phyloP scores from a whole-genome alignment of 1,140 invertebrate genomes.

The Parapsyche elsis region DNA sequence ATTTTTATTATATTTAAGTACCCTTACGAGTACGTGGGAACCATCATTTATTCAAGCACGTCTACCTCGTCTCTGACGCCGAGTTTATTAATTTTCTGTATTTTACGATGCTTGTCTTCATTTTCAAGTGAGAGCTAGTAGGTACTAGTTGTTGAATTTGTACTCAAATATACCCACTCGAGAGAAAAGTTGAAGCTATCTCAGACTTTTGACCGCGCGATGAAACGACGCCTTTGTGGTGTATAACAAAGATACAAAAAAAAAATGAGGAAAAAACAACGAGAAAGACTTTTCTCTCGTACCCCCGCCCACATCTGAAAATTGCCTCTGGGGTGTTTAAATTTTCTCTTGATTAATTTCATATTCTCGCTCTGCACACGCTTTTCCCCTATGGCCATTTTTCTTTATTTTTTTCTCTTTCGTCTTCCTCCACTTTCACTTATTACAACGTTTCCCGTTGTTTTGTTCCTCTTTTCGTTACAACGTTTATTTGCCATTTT shows the following conservation, averaged over 20 bases:
- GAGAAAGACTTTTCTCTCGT: conserved; percentile 12
- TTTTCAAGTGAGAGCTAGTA: too few species aligned
- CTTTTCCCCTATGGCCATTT: conserved; percentile 27
- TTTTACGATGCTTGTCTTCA: too few species aligned
- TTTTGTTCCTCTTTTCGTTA: neutral
- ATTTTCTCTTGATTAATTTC: conserved; percentile 48
- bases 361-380: conserved; percentile 35
- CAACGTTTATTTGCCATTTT: neutral
- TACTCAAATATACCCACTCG: too few species aligned
- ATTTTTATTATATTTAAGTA: too few species aligned
- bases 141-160: too few species aligned
- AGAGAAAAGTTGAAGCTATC: too few species aligned
- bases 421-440: neutral
- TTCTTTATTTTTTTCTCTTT: conserved; percentile 30
- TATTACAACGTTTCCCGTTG: neutral
- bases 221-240: too few species aligned
- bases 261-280: neutral
- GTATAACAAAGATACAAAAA: neutral
- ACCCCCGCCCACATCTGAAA: conserved; percentile 17
- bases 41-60: too few species aligned
- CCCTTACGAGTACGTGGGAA: too few species aligned
- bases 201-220: too few species aligned
- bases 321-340: conserved; percentile 45
- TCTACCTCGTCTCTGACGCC: too few species aligned
- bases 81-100: too few species aligned